Evolutionary conservation across 2,888 invertebrate genomes (phyloP).

Genomic region (Epicampocera succincta): DNA sequence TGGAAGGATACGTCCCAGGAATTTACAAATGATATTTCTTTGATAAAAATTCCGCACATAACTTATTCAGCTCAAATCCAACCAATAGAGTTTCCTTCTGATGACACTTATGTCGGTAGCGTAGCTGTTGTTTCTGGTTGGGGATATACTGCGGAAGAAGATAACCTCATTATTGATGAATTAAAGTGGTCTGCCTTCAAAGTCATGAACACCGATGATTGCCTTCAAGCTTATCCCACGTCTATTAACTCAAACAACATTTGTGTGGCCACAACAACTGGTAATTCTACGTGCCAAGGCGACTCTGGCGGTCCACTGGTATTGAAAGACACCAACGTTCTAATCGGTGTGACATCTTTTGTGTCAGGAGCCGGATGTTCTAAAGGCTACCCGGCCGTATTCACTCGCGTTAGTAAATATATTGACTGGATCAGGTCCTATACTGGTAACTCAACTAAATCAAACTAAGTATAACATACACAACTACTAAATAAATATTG

Average conservation of each 20-base stretch:
- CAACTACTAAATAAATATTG: too few relatives aligned
- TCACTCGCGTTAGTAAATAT: slow-evolving; percentile 74
- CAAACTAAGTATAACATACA: too few relatives aligned
- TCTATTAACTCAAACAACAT: slow-evolving; percentile 69
- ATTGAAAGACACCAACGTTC: slow-evolving; percentile 30
- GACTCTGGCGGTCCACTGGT: slow-evolving; percentile 79
- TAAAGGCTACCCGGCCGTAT: slow-evolving; percentile 72
- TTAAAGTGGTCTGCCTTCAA: slow-evolving; percentile 77
- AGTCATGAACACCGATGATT: slow-evolving; percentile 76
- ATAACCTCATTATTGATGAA: slow-evolving; percentile 12
- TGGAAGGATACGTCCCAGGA: slow-evolving; percentile 73
- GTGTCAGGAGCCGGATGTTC: slow-evolving; percentile 67
- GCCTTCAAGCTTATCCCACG: slow-evolving; percentile 72
- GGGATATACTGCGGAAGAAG: slow-evolving; percentile 73
- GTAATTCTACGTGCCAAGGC: slow-evolving; percentile 75
- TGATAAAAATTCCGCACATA: slow-evolving; percentile 72
- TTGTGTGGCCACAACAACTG: slow-evolving; percentile 75
- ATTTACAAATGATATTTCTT: slow-evolving; percentile 75
- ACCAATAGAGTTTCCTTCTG: slow-evolving; percentile 72
- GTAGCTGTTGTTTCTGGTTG: slow-evolving; percentile 76
- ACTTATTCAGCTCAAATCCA: slow-evolving; percentile 70
- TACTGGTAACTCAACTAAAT: too few relatives aligned
- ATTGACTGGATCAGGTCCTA: slow-evolving; percentile 74
- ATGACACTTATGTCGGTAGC: slow-evolving; percentile 71
- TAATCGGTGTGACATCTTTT: slow-evolving; percentile 75